Conservation (phyloP, 2,113 vertebrate species). For the Otis tarda region DNA sequence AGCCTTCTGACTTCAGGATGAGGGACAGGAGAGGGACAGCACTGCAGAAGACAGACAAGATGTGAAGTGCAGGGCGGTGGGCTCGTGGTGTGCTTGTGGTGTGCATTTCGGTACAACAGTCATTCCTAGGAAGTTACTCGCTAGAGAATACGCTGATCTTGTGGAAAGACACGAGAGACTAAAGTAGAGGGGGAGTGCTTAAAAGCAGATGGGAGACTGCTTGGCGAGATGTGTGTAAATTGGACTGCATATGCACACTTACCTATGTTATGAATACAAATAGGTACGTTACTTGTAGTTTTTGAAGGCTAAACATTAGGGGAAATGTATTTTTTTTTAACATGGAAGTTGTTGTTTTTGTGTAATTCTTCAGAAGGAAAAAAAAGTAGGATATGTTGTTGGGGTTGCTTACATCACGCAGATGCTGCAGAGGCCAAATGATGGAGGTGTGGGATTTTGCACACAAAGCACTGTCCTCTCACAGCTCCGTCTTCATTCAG, state of each 20-base stretch:
- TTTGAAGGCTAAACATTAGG: not conserved
- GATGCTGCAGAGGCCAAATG: not conserved
- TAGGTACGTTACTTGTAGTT: not conserved
- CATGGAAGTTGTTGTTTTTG: accelerated
- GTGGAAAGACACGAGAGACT: not conserved
- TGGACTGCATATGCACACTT: not conserved
- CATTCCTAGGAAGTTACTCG: not conserved
- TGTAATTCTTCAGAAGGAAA: not conserved
- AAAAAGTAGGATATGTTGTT: not conserved
- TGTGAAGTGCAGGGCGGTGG: not conserved
- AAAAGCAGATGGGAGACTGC: not conserved
- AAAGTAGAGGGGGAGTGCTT: not conserved
- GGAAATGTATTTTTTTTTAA: not conserved
- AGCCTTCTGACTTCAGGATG: not conserved
- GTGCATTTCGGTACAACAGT: not conserved
- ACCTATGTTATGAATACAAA: not conserved
- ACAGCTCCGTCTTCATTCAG: not conserved
- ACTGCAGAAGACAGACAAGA: not conserved
- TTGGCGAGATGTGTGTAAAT: not conserved
- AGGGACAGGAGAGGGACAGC: not conserved
- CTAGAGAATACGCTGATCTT: not conserved
- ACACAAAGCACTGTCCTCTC: not conserved
- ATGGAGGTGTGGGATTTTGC: not conserved
- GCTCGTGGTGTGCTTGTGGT: not conserved
- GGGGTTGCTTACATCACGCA: not conserved